A percentile compares a stretch with the other conserved stretches of the same genome.
phyloP scores from a whole-genome alignment of 2,888 invertebrate genomes.

The Clepsis dumicolana region DNA sequence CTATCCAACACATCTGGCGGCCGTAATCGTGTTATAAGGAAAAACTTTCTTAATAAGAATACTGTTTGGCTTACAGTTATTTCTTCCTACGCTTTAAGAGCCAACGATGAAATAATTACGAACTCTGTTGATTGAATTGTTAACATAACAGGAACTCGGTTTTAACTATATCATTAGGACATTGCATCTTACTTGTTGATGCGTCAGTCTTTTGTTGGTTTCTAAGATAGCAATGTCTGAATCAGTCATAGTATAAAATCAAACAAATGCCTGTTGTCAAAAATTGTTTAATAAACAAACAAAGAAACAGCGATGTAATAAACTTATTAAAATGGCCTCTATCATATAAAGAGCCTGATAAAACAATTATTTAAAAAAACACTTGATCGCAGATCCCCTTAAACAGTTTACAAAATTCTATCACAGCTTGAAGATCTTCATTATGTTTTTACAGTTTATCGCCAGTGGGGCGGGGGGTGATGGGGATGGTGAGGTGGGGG shows the following conservation, averaged over 20 bases:
- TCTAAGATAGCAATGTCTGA: background rate
- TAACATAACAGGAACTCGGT: background rate
- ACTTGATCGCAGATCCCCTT: slow-evolving; percentile 21
- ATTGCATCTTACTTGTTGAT: background rate
- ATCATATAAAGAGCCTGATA: slow-evolving; percentile 13
- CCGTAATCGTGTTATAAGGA: slow-evolving; percentile 83
- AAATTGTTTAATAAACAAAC: background rate
- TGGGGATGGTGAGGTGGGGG: slow-evolving; percentile 48
- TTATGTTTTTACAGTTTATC: slow-evolving; percentile 21
- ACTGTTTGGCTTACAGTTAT: slow-evolving; percentile 70
- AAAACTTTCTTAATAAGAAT: slow-evolving; percentile 85
- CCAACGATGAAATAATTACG: slow-evolving; percentile 66
- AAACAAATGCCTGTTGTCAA: slow-evolving; percentile 2
- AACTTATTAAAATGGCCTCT: slow-evolving; percentile 2
- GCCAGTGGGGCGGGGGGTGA: slow-evolving; percentile 39
- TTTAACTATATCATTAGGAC: slow-evolving; percentile 3
- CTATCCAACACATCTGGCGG: slow-evolving; percentile 81
- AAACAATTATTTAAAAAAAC: slow-evolving; percentile 10
- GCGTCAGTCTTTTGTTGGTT: background rate
- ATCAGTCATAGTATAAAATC: background rate
- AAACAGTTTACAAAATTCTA: slow-evolving; percentile 18
- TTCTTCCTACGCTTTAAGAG: slow-evolving; percentile 60
- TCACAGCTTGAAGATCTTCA: slow-evolving; percentile 35
- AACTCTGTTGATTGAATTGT: slow-evolving; percentile 42
- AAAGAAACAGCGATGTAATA: background rate